Evolutionary conservation across 1,140 invertebrate species (phyloP), one percentile per base, ranked within the genome.

Genomic region (Diachasmimorpha longicaudata): DNA sequence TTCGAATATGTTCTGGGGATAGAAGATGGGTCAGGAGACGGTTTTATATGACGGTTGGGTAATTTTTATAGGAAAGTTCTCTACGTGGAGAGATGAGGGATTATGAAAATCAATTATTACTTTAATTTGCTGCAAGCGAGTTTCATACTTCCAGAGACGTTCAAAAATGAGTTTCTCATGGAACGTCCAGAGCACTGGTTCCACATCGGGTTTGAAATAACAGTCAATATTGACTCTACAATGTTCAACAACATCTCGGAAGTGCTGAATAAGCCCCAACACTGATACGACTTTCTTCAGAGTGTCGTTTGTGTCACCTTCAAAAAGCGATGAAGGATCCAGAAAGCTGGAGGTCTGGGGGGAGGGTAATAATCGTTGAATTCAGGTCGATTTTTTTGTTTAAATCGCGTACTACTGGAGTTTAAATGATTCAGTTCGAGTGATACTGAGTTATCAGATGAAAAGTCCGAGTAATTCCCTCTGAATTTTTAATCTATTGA

Each of bases 1-100:
- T 52, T 93, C 91, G 77, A 96, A 92, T 79, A 97, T 91, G 4
- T 89, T 83, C 90, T 96, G 86, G 10, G 92, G 90, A 85, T n/a
- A n/a, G n/a, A n/a, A n/a, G n/a, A n/a, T n/a, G n/a, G n/a, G n/a
- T n/a, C n/a, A n/a, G n/a, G n/a, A n/a, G n/a, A n/a, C n/a, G n/a
- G n/a, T n/a, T 21, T 37, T 44, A 13, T 48, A 42, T 11, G 31
- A 48, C 31, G 31, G 21, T 68, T 14, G 6, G 2, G 31, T 31
- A 31, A 31, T 31, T 31, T 31, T 31, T 31, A 11, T 71, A 0
- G 14, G 19, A 31, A 3, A 31, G 2, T 31, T 31, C 31, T 6
- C 31, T 6, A 2, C 31, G 31, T 31, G 31, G n/a, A n/a, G n/a
- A n/a, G n/a, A n/a, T n/a, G n/a, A n/a, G n/a, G n/a, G n/a, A n/a